These are phyloP conservation scores for Rhyzopertha dominica DNA, from an alignment of 1,140 invertebrate genomes.

Conservation along the genomic window DNA sequence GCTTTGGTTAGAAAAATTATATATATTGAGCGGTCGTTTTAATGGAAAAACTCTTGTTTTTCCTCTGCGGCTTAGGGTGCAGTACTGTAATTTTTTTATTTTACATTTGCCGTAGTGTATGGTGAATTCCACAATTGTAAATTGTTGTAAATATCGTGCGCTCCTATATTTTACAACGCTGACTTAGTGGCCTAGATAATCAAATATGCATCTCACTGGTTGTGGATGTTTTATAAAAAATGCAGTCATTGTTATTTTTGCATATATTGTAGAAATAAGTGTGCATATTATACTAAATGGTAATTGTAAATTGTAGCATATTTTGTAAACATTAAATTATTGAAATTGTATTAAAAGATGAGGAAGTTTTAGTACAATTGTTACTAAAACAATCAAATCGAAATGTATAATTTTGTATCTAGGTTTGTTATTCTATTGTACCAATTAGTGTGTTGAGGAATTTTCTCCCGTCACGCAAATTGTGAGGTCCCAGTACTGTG, in stretches of 20 bases:
- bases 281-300: constrained; percentile 38
- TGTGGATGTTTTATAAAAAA: constrained; percentile 27
- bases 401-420: constrained; percentile 32
- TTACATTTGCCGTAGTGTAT: constrained; percentile 31
- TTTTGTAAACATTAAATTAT: constrained; percentile 47
- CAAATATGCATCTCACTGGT: constrained; percentile 37
- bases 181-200: constrained; percentile 43
- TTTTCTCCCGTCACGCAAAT: too few species aligned
- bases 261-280: constrained; percentile 40
- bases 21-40: constrained; percentile 11
- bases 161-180: constrained; percentile 46
- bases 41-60: constrained; percentile 17
- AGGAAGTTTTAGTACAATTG: too few species aligned
- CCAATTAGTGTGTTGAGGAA: too few species aligned
- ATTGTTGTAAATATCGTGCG: constrained; percentile 45
- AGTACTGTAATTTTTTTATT: constrained; percentile 38
- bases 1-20: constrained; percentile 11
- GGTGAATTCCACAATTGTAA: constrained; percentile 39
- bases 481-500: too few species aligned
- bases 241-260: constrained; percentile 44
- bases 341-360: constrained; percentile 41
- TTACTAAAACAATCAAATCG: constrained; percentile 26
- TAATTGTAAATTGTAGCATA: constrained; percentile 44
- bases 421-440: too few species aligned
- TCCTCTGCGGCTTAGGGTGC: constrained; percentile 34